Evolutionary conservation across 2,797 vertebrate species (phyloP).

Genomic region (Pelobates cultripes): DNA sequence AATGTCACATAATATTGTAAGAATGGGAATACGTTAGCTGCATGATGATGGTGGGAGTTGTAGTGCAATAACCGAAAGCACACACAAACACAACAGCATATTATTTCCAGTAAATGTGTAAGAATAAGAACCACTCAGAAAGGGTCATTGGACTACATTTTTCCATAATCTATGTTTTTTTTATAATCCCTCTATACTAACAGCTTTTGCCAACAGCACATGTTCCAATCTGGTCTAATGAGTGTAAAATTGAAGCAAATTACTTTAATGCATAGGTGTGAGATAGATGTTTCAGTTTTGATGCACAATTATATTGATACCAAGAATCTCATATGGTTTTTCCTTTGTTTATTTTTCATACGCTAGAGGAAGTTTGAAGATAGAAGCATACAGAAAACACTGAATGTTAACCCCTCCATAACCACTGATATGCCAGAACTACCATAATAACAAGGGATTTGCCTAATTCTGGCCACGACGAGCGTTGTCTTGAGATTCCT

Average conservation of each 20-base stretch:
- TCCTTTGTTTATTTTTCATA: conserved; percentile 24
- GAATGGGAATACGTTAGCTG: too few relatives aligned
- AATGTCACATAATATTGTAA: too few relatives aligned
- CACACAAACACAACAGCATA: too few relatives aligned
- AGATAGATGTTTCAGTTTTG: conserved; percentile 31
- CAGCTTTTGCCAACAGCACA: not conserved
- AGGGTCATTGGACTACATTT: conserved; percentile 25
- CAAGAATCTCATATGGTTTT: conserved; percentile 1
- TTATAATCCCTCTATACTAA: not conserved
- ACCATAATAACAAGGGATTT: too few relatives aligned
- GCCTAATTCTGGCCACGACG: too few relatives aligned
- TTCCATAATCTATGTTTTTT: conserved; percentile 16
- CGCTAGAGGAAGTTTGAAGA: not conserved
- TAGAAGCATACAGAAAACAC: not conserved
- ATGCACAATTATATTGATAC: conserved; percentile 24
- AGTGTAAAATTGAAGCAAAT: conserved; percentile 46
- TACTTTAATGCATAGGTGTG: conserved; percentile 39
- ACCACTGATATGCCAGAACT: too few relatives aligned
- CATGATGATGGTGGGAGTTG: too few relatives aligned
- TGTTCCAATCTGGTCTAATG: conserved; percentile 24
- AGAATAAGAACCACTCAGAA: conserved; percentile 16
- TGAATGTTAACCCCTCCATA: too few relatives aligned
- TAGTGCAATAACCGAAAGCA: too few relatives aligned
- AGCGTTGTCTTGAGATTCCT: too few relatives aligned
- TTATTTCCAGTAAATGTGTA: conserved; percentile 9